These are phyloP conservation scores for Bilobella aurantiaca DNA, from an alignment of 1,140 invertebrate species.

Conservation along the genomic window DNA sequence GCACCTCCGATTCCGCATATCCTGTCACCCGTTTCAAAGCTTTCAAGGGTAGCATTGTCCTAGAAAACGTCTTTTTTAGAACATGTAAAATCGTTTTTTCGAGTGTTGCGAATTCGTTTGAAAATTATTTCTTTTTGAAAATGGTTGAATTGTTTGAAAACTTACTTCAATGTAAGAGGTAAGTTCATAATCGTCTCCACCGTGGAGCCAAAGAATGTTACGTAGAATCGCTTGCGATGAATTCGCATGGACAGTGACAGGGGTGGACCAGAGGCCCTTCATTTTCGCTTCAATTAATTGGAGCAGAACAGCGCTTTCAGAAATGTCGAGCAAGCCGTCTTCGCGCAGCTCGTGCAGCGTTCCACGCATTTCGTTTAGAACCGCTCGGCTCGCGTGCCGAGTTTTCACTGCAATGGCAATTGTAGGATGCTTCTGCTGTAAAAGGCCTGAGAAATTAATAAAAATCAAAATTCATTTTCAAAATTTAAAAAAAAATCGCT, in stretches of 20 bases:
- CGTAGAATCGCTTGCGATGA: constrained; percentile 11
- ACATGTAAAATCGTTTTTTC: no score
- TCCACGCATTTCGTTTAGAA: constrained; percentile 42
- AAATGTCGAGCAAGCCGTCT: constrained; percentile 13
- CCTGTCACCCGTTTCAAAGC: constrained; percentile 39
- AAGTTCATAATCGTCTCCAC: constrained; percentile 22
- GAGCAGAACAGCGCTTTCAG: constrained; percentile 12
- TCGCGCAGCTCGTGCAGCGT: constrained; percentile 30
- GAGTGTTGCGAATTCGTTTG: background rate
- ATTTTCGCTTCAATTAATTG: constrained; percentile 23
- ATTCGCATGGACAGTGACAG: constrained; percentile 12
- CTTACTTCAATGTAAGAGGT: constrained; percentile 15
- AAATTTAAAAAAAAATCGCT: background rate
- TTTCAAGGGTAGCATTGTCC: constrained; percentile 37
- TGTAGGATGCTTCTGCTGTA: constrained; percentile 37
- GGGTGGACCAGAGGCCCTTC: constrained; percentile 24
- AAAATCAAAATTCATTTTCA: background rate
- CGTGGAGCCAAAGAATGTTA: constrained; percentile 25
- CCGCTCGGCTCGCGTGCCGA: constrained; percentile 41
- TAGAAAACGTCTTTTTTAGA: no score
- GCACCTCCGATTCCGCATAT: constrained; percentile 25
- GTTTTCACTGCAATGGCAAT: constrained; percentile 45
- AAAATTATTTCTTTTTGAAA: background rate
- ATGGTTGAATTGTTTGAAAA: background rate
- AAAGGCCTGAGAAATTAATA: background rate